Evolutionary conservation across 2,113 vertebrate genomes (phyloP).

Genomic region (Muscicapa adusta): DNA sequence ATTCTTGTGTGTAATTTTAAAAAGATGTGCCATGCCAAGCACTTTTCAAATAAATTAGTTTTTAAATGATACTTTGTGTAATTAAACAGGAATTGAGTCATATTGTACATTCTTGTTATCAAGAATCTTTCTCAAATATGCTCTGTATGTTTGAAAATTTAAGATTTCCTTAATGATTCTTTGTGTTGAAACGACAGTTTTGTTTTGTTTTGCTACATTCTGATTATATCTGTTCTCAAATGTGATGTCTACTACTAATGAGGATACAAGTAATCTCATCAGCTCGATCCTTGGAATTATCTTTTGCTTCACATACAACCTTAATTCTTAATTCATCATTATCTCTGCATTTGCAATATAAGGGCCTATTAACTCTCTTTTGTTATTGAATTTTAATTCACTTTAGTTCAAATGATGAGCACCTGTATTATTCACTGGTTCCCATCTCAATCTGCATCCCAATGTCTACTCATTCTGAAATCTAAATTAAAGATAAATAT

Average conservation of each 20-base stretch:
- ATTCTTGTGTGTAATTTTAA: conserved; percentile 36
- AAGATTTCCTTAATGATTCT: background rate
- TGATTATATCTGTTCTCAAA: conserved; percentile 7
- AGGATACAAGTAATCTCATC: background rate
- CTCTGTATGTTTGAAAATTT: background rate
- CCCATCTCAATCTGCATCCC: background rate
- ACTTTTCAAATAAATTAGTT: conserved; percentile 57
- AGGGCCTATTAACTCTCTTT: conserved; percentile 41
- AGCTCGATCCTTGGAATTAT: conserved; percentile 4
- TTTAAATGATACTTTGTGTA: conserved; percentile 58
- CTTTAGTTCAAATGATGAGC: background rate
- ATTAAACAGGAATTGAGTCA: conserved; percentile 58
- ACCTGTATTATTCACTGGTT: conserved; percentile 1
- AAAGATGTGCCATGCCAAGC: conserved; percentile 43
- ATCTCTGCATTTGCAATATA: background rate
- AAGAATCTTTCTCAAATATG: conserved; percentile 31
- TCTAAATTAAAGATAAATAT: background rate
- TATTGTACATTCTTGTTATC: conserved; percentile 8
- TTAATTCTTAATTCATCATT: conserved; percentile 50
- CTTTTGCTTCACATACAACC: conserved; percentile 41
- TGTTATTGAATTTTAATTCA: conserved; percentile 13
- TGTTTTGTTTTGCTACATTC: background rate
- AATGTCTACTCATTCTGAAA: background rate
- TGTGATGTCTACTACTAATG: background rate
- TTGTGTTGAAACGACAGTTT: conserved; percentile 8